Evolutionary conservation across 1,140 invertebrate genomes (phyloP), one percentile per base, ranked within the genome.

Genomic region (Drosophila murphyi): DNA sequence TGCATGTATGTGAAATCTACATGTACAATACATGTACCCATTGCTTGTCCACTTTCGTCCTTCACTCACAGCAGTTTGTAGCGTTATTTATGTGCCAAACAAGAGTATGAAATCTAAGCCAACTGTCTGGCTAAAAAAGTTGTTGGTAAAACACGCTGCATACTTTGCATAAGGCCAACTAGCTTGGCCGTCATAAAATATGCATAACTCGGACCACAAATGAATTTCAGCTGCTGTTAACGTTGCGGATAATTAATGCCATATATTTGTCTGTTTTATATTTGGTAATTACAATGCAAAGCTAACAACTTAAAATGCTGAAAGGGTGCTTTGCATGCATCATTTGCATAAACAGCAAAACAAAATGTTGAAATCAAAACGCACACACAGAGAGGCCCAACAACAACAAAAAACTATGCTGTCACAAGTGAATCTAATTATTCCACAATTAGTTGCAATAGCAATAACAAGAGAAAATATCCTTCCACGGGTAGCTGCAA

Each of bases 231-330:
- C 50, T 60, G 67, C 39, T 45, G 50, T 45, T 61, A 62, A 63
- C 31, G 35, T 35, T 39, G 65, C 50, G 47, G 59, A 73, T 89
- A 82, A 87, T 88, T 88, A 88, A 88, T 82, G 83, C 69, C 60
- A 65, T 82, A 73, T 88, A 72, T 87, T 63, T 56, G 28, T 34
- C 45, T 35, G 50, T 34, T 56, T 41, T 64, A 45, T 72, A 51
- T 72, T 12, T 10, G 37, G 45, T 45, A 67, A 73, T 72, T 72
- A 73, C 41, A 47, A 61, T 47, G 39, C 57, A 70, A 57, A 64
- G 61, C 50, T 10, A 31, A 12, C 37, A 41, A 47, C 10, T 12
- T 28, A 12, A 31, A 51, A 59, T 56, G 57, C 50, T 50, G 10
- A 55, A 69, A 48, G 45, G 37, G 59, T 52, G 52, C 39, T 39